A percentile compares a stretch with the other conserved stretches of the same genome.
phyloP scores from a whole-genome alignment of 2,113 vertebrate genomes.

The Tapirus terrestris region DNA sequence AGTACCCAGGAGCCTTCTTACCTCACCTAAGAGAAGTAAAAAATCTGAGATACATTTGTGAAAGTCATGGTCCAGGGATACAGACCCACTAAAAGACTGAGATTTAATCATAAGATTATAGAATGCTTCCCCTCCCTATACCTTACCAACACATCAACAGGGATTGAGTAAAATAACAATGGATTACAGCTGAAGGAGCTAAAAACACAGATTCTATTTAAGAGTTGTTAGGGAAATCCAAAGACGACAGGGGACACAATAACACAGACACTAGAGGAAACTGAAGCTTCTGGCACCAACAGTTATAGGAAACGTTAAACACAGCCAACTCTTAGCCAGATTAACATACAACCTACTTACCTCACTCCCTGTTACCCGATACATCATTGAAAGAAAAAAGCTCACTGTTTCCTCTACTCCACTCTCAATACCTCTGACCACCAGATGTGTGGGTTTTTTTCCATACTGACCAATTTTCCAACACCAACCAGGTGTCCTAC shows the following conservation, averaged over 20 bases:
- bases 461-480: background rate
- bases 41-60: background rate
- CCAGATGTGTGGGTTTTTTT: background rate
- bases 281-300: background rate
- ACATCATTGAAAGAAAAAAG: background rate
- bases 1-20: background rate
- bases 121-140: background rate
- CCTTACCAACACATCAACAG: background rate
- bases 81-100: background rate
- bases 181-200: background rate
- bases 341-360: background rate
- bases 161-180: background rate
- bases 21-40: background rate
- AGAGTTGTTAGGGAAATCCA: background rate
- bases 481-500: background rate
- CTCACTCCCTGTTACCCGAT: background rate
- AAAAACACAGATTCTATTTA: background rate
- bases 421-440: background rate
- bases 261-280: background rate
- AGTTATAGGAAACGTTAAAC: background rate
- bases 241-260: background rate
- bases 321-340: background rate
- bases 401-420: background rate
- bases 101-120: background rate
- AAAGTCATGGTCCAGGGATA: background rate